phyloP scores from a whole-genome alignment of 2,797 vertebrate genomes.

The Orientallactaga sibirica region DNA sequence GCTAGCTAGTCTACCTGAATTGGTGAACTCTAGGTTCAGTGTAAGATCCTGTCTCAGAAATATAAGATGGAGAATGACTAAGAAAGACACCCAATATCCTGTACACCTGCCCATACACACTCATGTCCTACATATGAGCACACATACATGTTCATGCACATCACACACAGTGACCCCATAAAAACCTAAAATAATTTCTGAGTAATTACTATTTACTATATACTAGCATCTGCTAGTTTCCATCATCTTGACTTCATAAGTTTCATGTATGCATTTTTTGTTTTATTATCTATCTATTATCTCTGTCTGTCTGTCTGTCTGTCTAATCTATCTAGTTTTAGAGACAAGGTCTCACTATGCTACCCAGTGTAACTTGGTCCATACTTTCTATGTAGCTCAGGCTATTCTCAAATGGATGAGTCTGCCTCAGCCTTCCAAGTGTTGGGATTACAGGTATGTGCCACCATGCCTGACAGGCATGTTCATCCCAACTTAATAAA shows the following conservation, averaged over 20 bases:
- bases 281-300: not conserved
- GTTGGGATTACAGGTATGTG: not conserved
- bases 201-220: not conserved
- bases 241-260: constrained; percentile 33
- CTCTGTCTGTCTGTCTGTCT: too few species aligned
- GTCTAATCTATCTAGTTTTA: too few species aligned
- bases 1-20: too few species aligned
- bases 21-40: too few species aligned
- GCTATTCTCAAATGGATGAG: not conserved
- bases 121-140: too few species aligned
- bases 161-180: too few species aligned
- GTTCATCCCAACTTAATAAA: not conserved
- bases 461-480: not conserved
- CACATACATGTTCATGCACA: too few species aligned
- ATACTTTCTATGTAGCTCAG: not conserved
- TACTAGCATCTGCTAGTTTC: not conserved
- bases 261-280: not conserved
- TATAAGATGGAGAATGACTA: too few species aligned
- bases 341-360: not conserved
- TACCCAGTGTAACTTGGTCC: not conserved
- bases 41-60: too few species aligned
- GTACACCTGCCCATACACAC: too few species aligned
- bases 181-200: too few species aligned
- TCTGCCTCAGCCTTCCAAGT: not conserved
- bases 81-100: too few species aligned